phyloP scores from a whole-genome alignment of 2,797 vertebrate species.

The Passerculus sandwichensis region DNA sequence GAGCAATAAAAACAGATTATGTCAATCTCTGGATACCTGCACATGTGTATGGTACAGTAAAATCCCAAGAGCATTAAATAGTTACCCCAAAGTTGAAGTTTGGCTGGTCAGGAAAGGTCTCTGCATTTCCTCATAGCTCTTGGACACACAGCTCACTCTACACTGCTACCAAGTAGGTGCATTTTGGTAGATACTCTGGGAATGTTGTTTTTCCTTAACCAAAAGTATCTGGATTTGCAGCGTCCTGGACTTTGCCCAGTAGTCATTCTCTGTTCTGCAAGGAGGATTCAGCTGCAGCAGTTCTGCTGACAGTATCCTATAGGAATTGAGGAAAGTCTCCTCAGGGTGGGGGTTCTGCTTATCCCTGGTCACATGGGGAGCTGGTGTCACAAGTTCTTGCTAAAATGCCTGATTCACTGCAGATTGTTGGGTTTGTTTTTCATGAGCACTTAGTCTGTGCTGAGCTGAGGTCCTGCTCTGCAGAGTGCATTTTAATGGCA shows the following conservation, averaged over 20 bases:
- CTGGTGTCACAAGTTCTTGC: not conserved
- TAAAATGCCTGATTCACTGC: not conserved
- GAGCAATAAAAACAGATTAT: not conserved
- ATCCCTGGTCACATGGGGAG: not conserved
- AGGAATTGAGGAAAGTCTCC: not conserved
- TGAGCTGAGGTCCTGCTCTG: not conserved
- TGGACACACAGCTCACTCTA: not conserved
- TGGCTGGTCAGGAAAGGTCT: not conserved
- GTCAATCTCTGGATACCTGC: not conserved
- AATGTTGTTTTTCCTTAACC: not conserved
- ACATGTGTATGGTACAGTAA: not conserved
- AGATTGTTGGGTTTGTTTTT: not conserved
- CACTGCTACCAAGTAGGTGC: not conserved
- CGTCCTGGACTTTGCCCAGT: not conserved
- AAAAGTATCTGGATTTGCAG: not conserved
- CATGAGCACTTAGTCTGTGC: not conserved
- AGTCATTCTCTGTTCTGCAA: not conserved
- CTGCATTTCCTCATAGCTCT: not conserved
- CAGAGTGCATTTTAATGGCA: conserved; percentile 25
- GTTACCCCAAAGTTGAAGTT: not conserved
- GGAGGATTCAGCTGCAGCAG: not conserved
- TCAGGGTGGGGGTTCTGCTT: not conserved
- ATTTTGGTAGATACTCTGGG: not conserved
- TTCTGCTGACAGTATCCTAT: not conserved
- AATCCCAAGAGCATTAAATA: not conserved